Conservation (phyloP, 2,797 vertebrate species). For the Tarsius wallacei region DNA sequence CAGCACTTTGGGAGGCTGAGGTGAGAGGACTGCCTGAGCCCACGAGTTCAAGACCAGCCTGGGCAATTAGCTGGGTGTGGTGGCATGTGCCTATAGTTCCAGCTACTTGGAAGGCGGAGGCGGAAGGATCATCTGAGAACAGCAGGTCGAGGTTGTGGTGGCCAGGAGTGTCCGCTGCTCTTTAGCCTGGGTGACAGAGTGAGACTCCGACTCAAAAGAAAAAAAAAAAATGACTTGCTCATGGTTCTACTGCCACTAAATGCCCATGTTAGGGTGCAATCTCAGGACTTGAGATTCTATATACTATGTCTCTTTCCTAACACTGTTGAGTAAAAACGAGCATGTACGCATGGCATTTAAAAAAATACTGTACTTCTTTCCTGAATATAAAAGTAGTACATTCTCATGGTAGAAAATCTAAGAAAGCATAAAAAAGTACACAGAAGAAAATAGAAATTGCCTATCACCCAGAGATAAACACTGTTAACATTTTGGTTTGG, state of each 20-base stretch:
- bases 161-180: too few species aligned
- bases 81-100: too few species aligned
- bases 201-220: too few species aligned
- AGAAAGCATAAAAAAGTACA: slow-evolving; percentile 70
- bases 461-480: neutral
- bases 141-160: too few species aligned
- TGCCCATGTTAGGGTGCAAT: neutral
- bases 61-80: too few species aligned
- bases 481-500: slow-evolving; percentile 25
- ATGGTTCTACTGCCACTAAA: neutral
- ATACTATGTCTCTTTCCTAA: neutral
- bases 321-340: slow-evolving; percentile 35
- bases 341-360: neutral
- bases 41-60: too few species aligned
- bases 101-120: too few species aligned
- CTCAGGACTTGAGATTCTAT: neutral
- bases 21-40: too few species aligned
- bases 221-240: neutral
- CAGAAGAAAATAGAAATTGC: slow-evolving; percentile 67
- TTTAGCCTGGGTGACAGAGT: too few species aligned
- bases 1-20: too few species aligned
- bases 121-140: too few species aligned
- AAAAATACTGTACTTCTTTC: slow-evolving; percentile 65
- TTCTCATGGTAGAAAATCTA: slow-evolving; percentile 73
- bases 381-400: slow-evolving; percentile 72